Evolutionary conservation across 2,797 vertebrate species (phyloP), one percentile per base, ranked within the genome.

Genomic region (Oreortyx pictus): DNA sequence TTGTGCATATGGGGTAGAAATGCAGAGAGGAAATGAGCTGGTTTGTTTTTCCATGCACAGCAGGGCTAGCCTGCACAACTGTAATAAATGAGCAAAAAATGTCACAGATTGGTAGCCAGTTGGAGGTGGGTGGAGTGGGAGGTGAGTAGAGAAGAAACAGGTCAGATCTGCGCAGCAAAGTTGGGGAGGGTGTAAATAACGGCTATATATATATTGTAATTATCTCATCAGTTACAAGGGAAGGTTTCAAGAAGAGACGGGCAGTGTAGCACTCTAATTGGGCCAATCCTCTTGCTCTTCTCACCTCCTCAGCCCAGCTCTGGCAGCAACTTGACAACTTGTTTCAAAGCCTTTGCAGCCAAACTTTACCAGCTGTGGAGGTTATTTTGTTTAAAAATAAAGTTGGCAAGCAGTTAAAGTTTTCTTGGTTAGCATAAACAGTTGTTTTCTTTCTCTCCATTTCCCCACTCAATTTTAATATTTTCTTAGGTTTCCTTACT

Each of bases 11-110:
- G 57, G 89, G 75, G 65, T 73, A 89, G 64, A 84, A 92, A 79
- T 6, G 11, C 44, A 82, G 71, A 82, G 70, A 93, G 89, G 96
- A 97, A 96, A 92, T 83, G 61, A 94, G 72, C 37, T 59, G 62
- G 41, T 74, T 81, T 95, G 49, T 86, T 93, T 95, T 94, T 87
- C 75, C 37, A 64, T 66, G 75, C 50, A 82, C 71, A 92, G 85
- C 75, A 84, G 80, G 81, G 29, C 62, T 64, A 87, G 59, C 68
- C 73, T 82, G 81, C n/a, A 62, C 92, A 92, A 92, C 92, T 89
- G 77, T 93, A 95, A 95, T 44, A 96, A 97, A 95, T 92, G 94
- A 95, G 91, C 96, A 96, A 96, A 81, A 94, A 92, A 60, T 71
- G 31, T 74, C 91, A 87, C 96, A 96, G 93, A 95, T 91, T 96